These are phyloP conservation scores for Eonycteris spelaea DNA, from an alignment of 2,113 vertebrate genomes.

Conservation along the genomic window DNA sequence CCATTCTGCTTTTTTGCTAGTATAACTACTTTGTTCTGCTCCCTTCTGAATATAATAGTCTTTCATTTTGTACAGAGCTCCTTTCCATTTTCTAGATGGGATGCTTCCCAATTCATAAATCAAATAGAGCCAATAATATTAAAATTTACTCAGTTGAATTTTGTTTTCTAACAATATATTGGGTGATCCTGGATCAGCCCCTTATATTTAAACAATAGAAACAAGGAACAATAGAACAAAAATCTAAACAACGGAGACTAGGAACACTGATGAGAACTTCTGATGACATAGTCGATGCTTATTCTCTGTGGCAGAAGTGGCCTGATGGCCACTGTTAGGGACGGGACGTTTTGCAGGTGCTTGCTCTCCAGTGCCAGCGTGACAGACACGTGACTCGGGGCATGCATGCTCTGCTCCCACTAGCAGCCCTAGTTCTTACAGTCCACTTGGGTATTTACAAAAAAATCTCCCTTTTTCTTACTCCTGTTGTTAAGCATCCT, in stretches of 20 bases:
- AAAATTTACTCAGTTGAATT: not conserved
- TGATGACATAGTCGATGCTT: not conserved
- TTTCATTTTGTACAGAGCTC: not conserved
- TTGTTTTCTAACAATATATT: not conserved
- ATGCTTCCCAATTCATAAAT: not conserved
- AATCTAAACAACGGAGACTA: too few relatives aligned
- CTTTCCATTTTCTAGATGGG: not conserved
- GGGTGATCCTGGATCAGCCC: not conserved
- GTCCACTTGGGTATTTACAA: not conserved
- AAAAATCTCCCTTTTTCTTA: not conserved
- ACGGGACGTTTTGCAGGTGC: not conserved
- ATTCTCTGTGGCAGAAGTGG: not conserved
- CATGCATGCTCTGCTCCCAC: not conserved
- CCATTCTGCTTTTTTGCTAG: not conserved
- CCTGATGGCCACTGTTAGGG: not conserved
- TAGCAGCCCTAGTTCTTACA: not conserved
- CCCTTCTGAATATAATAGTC: not conserved
- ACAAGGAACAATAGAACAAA: not conserved
- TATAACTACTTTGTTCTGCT: not conserved
- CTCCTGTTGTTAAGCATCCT: not conserved
- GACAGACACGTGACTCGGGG: not conserved
- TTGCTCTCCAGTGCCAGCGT: not conserved
- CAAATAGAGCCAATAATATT: not conserved
- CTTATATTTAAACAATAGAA: not conserved
- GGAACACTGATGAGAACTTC: not conserved